phyloP scores from a whole-genome alignment of 1,140 invertebrate species.

The Cydia splendana region DNA sequence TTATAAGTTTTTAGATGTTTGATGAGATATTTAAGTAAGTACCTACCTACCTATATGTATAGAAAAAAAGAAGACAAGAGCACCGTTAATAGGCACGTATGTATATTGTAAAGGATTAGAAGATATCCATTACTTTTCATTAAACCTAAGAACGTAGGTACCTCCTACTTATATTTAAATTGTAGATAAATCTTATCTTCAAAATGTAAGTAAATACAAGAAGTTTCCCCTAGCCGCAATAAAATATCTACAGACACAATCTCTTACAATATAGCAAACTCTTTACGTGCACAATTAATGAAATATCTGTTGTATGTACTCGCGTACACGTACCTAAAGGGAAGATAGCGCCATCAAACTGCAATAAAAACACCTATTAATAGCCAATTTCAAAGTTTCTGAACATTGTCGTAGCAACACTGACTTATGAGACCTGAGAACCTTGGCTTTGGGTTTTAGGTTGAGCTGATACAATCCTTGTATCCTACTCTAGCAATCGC shows the following conservation, averaged over 20 bases:
- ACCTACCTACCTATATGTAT: too few species aligned
- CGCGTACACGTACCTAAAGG: constrained; percentile 42
- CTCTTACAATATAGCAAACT: neutral
- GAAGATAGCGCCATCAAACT: constrained; percentile 49
- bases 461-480: constrained; percentile 36
- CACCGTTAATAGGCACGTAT: too few species aligned
- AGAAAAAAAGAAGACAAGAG: too few species aligned
- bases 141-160: too few species aligned
- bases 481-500: constrained; percentile 41
- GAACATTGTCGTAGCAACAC: constrained; percentile 56
- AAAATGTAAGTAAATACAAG: neutral
- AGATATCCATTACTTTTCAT: too few species aligned
- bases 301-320: neutral
- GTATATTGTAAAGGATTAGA: too few species aligned
- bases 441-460: constrained; percentile 1
- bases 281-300: constrained; percentile 10
- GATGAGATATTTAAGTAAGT: too few species aligned
- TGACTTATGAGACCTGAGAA: constrained; percentile 52
- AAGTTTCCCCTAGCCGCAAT: neutral
- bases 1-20: too few species aligned
- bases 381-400: constrained; percentile 63
- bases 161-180: too few species aligned
- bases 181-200: too few species aligned
- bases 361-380: constrained; percentile 68
- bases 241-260: neutral